Conservation (phyloP, 2,113 vertebrate species). For the Prietella phreatophila region DNA sequence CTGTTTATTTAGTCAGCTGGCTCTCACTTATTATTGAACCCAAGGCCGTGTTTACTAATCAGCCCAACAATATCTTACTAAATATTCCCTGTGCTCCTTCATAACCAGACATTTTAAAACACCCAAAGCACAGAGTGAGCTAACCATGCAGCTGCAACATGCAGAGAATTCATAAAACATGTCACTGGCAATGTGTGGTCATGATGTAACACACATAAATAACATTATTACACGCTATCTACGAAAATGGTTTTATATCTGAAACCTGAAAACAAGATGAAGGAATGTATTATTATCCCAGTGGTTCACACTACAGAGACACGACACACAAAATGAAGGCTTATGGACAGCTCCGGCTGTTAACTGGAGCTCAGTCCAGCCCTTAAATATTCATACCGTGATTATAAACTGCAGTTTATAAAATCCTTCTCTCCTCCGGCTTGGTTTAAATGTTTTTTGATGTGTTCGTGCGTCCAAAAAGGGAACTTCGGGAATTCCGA, state of each 20-base stretch:
- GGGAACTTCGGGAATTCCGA: slow-evolving; percentile 73
- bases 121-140: not conserved
- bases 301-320: not conserved
- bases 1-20: not conserved
- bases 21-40: too few species aligned
- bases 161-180: slow-evolving; percentile 37
- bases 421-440: slow-evolving; percentile 9
- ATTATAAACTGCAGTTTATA: not conserved
- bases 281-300: not conserved
- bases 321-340: slow-evolving; percentile 15
- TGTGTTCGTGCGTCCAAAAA: slow-evolving; percentile 56
- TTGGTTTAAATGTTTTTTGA: not conserved
- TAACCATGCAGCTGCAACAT: slow-evolving; percentile 29
- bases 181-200: not conserved
- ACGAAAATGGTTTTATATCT: not conserved
- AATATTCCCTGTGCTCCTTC: too few species aligned
- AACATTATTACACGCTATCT: not conserved
- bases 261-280: not conserved
- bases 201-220: not conserved
- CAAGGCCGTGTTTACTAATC: too few species aligned
- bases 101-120: too few species aligned
- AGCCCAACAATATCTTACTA: too few species aligned
- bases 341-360: not conserved
- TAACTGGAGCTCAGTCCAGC: not conserved
- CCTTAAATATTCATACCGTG: not conserved